These are phyloP conservation scores for Halcyon malimbica DNA, from an alignment of 2,113 vertebrate genomes.

Conservation along the genomic window DNA sequence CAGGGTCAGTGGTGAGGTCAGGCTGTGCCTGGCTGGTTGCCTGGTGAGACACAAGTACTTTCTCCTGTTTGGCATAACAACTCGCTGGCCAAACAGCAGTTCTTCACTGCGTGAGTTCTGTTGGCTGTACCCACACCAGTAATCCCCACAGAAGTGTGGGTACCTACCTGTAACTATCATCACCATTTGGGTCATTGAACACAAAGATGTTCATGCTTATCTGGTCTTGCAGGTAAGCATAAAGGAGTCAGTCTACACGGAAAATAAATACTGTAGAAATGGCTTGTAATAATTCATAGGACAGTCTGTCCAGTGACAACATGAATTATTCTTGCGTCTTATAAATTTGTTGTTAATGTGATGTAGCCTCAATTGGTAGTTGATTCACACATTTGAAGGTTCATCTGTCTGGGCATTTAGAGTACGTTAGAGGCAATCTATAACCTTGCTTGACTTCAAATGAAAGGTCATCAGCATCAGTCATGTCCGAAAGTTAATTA, in stretches of 20 bases:
- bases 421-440: background rate
- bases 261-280: background rate
- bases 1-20: background rate
- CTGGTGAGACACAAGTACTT: background rate
- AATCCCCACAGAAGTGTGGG: background rate
- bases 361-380: background rate
- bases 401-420: background rate
- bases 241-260: background rate
- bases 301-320: background rate
- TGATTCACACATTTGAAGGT: background rate
- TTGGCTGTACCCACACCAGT: background rate
- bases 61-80: background rate
- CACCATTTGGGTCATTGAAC: background rate
- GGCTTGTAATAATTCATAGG: background rate
- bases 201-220: background rate
- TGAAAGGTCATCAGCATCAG: constrained; percentile 6
- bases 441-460: background rate
- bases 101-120: background rate
- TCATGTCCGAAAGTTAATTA: constrained; percentile 8
- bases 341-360: background rate
- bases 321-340: background rate
- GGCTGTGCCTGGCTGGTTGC: background rate
- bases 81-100: background rate
- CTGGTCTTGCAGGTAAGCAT: background rate
- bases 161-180: rapidly evolving